Evolutionary conservation across 1,140 invertebrate genomes (phyloP).

Genomic region (Ptiloglossa arizonensis): DNA sequence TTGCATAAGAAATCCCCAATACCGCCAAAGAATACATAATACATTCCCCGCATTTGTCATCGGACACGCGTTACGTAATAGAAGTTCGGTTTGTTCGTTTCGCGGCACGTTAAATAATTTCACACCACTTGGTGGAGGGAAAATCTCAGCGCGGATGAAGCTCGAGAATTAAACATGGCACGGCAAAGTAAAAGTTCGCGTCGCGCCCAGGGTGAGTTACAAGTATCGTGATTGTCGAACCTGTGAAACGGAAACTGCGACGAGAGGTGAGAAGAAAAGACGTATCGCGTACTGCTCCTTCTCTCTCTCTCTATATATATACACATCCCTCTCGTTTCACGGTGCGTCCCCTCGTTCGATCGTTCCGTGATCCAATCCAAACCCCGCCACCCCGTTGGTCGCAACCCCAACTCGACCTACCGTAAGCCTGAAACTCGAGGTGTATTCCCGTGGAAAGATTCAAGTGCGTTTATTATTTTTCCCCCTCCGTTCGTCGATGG

Average conservation of each 20-base stretch:
- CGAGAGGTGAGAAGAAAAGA: not conserved
- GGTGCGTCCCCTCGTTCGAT: not conserved
- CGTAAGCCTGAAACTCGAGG: conserved; percentile 7
- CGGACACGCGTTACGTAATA: no score
- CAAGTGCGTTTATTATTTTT: conserved; percentile 60
- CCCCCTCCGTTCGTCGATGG: not conserved
- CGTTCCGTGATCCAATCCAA: not conserved
- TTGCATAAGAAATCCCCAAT: no score
- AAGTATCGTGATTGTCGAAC: not conserved
- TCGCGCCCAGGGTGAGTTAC: not conserved
- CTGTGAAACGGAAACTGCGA: not conserved
- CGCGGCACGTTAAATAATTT: not conserved
- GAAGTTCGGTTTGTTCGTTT: no score
- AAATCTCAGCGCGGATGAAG: not conserved
- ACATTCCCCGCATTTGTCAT: no score
- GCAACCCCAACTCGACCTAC: conserved; percentile 15
- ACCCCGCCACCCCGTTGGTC: no score
- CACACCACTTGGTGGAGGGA: not conserved
- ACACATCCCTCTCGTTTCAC: not conserved
- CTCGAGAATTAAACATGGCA: not conserved
- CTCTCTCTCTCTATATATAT: no score
- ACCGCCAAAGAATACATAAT: no score
- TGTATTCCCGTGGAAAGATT: conserved; percentile 50
- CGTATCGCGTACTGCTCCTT: not conserved
- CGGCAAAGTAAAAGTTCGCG: not conserved